Conservation (phyloP, 2,113 vertebrate genomes). For the Theropithecus gelada region DNA sequence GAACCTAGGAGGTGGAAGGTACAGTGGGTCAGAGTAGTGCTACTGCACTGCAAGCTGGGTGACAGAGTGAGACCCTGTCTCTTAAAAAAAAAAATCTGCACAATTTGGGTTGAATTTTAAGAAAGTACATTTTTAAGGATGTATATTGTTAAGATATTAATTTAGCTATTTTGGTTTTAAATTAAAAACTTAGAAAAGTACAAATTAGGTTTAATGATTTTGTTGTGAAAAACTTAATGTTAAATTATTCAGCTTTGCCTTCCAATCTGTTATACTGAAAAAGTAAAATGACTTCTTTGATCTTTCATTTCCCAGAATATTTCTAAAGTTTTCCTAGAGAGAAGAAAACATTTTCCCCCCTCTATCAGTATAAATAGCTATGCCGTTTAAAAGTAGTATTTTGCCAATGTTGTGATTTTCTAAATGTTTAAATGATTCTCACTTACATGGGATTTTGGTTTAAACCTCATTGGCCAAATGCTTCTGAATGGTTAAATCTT, state of each 20-base stretch:
- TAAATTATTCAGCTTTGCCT: neutral
- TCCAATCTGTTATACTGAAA: neutral
- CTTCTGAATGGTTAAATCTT: conserved; percentile 13
- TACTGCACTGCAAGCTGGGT: too few species aligned
- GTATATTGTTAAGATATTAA: neutral
- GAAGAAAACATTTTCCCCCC: neutral
- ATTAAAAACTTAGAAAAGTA: neutral
- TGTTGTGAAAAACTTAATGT: neutral
- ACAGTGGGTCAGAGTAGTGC: too few species aligned
- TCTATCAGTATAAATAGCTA: neutral
- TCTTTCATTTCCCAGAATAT: neutral
- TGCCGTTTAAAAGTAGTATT: neutral
- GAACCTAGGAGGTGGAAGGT: too few species aligned
- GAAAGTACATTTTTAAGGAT: neutral
- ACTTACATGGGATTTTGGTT: neutral
- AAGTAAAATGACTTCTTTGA: neutral
- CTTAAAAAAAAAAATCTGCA: too few species aligned
- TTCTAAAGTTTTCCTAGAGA: neutral
- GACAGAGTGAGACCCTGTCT: too few species aligned
- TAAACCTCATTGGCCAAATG: neutral
- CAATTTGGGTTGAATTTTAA: neutral
- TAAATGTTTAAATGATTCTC: neutral
- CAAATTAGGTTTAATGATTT: neutral
- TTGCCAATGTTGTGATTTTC: neutral
- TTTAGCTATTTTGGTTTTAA: neutral